phyloP scores from a whole-genome alignment of 2,888 invertebrate genomes.

The Apomyelois bistriatella region DNA sequence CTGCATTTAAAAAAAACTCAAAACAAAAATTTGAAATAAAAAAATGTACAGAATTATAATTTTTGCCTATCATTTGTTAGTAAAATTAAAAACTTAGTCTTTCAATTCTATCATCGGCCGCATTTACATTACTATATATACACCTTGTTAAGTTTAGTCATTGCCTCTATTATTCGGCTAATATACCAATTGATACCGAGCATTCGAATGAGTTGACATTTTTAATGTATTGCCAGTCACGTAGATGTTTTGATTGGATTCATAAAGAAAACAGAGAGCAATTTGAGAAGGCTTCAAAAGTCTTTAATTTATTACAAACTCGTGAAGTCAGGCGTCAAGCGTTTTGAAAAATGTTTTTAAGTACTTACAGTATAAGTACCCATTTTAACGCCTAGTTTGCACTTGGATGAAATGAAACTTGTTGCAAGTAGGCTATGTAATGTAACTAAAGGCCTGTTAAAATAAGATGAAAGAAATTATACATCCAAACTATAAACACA shows the following conservation, averaged over 20 bases:
- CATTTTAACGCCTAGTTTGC: not conserved
- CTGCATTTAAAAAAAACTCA: too few species aligned
- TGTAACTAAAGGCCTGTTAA: not conserved
- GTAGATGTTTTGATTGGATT: not conserved
- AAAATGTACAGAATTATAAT: too few species aligned
- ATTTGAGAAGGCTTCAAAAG: slow-evolving; percentile 1
- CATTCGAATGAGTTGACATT: not conserved
- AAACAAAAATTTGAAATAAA: too few species aligned
- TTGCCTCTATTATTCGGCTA: not conserved
- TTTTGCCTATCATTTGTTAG: too few species aligned
- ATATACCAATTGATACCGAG: not conserved
- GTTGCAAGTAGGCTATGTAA: not conserved
- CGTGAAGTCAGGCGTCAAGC: not conserved
- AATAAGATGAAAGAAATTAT: too few species aligned
- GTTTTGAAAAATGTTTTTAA: not conserved
- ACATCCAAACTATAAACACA: too few species aligned
- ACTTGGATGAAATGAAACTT: not conserved
- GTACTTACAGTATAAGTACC: not conserved
- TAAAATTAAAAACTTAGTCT: too few species aligned
- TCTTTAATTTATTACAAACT: not conserved
- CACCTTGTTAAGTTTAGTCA: not conserved
- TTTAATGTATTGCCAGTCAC: slow-evolving; percentile 1
- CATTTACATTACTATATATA: too few species aligned
- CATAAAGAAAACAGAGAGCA: slow-evolving; percentile 4
- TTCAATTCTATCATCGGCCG: too few species aligned